A percentile compares a stretch with the other conserved stretches of the same genome.
Conservation (phyloP, 2,113 vertebrate genomes). For the Nyctibius bracteatus region DNA sequence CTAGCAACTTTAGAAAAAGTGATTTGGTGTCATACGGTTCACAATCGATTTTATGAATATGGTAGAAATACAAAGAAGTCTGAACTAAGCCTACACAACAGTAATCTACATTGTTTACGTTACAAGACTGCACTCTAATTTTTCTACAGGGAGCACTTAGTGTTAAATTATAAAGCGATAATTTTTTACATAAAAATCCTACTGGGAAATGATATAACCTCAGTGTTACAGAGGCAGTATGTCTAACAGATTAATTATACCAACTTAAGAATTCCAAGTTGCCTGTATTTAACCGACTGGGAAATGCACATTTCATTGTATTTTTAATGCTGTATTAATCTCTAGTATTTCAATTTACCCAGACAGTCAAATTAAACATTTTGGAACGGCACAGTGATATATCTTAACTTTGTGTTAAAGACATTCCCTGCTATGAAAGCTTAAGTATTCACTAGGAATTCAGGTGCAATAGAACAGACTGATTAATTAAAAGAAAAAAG, state of each 20-base stretch:
- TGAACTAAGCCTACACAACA: background rate
- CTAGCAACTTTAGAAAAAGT: background rate
- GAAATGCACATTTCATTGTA: slow-evolving; percentile 42
- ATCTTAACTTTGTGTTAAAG: slow-evolving; percentile 17
- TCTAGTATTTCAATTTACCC: slow-evolving; percentile 17
- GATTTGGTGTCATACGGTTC: background rate
- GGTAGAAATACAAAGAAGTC: background rate
- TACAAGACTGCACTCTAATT: slow-evolving; percentile 13
- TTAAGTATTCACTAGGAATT: background rate
- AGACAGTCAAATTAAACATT: slow-evolving; percentile 59
- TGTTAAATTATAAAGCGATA: slow-evolving; percentile 41
- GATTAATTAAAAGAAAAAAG: background rate
- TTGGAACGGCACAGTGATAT: background rate
- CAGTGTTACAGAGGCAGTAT: slow-evolving; percentile 30
- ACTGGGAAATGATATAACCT: slow-evolving; percentile 20
- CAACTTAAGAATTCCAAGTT: slow-evolving; percentile 53
- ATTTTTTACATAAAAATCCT: slow-evolving; percentile 58
- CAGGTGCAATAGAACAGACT: background rate
- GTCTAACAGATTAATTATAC: slow-evolving; percentile 58
- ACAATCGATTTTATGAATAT: background rate
- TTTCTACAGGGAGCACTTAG: slow-evolving; percentile 53
- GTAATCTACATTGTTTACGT: slow-evolving; percentile 1
- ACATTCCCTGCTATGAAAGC: background rate
- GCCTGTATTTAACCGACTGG: slow-evolving; percentile 11
- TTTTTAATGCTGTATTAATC: slow-evolving; percentile 60